Evolutionary conservation across 1,140 invertebrate genomes (phyloP).

Genomic region (Dinoponera quadriceps): DNA sequence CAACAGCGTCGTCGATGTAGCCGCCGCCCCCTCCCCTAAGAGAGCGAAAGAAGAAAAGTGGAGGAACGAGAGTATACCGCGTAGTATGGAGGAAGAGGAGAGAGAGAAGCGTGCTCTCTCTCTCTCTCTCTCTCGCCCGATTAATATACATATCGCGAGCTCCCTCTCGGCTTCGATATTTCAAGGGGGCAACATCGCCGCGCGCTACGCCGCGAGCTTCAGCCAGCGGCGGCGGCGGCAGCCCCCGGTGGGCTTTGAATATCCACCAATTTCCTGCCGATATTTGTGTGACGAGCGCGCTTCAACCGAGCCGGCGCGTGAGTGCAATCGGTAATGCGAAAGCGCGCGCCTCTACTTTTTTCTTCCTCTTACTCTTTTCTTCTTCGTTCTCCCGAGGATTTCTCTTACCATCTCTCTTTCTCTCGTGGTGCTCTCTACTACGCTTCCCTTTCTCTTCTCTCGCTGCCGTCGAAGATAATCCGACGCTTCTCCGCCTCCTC

Average conservation of each 20-base stretch:
- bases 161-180: conserved; percentile 69
- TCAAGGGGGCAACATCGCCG: conserved; percentile 66
- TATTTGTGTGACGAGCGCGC: conserved; percentile 78
- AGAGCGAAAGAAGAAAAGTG: conserved; percentile 58
- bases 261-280: conserved; percentile 83
- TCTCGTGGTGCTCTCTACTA: not conserved
- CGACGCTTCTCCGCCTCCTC: not conserved
- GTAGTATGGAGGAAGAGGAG: conserved; percentile 6
- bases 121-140: no score
- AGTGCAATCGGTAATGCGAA: conserved; percentile 81
- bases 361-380: no score
- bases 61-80: not conserved
- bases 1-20: no score
- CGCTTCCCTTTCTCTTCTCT: not conserved
- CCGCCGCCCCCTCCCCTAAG: not conserved
- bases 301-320: conserved; percentile 79
- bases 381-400: conserved; percentile 56
- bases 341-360: not conserved
- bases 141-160: conserved; percentile 81
- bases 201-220: conserved; percentile 71
- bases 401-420: conserved; percentile 12
- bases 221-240: conserved; percentile 36
- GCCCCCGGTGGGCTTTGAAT: conserved; percentile 81
- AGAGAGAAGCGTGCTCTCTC: conserved; percentile 61
- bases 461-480: not conserved